Percentiles rank a stretch among this genome's conserved stretches.
Evolutionary conservation across 2,113 vertebrate species (phyloP).

Genomic region (Cygnus atratus): DNA sequence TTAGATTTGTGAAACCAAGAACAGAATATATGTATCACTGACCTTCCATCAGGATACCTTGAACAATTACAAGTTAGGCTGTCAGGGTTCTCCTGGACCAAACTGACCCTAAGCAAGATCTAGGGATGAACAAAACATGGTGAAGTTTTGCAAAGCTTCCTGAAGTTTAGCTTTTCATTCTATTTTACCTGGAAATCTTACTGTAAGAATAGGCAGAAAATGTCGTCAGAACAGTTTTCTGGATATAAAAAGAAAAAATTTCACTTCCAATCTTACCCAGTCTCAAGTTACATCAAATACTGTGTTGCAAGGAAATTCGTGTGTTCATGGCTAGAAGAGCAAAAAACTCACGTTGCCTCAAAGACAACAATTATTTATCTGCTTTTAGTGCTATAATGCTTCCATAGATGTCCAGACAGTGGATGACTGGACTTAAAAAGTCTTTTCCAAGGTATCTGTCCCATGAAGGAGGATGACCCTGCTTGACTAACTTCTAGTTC

Average conservation of each 20-base stretch:
- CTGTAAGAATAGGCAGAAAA: not conserved
- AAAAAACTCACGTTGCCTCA: not conserved
- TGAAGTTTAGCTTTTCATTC: not conserved
- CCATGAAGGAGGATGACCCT: not conserved
- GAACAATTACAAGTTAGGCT: not conserved
- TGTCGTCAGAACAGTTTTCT: not conserved
- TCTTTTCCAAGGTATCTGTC: not conserved
- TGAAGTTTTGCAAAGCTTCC: not conserved
- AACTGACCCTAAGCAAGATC: not conserved
- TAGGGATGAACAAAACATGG: not conserved
- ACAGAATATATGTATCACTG: not conserved
- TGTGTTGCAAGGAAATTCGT: not conserved
- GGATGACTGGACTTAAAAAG: not conserved
- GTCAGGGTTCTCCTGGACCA: not conserved
- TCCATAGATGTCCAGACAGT: not conserved
- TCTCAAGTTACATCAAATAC: not conserved
- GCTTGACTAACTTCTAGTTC: not conserved
- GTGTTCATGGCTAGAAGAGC: not conserved
- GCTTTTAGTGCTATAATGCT: not conserved
- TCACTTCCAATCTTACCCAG: not conserved
- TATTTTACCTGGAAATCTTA: not conserved
- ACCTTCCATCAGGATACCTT: not conserved
- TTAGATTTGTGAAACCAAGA: not conserved
- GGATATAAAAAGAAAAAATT: not conserved
- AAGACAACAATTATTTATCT: not conserved